Percentiles rank a stretch among this genome's conserved stretches.
phyloP scores from a whole-genome alignment of 2,113 vertebrate genomes.

The Zosterops borbonicus region DNA sequence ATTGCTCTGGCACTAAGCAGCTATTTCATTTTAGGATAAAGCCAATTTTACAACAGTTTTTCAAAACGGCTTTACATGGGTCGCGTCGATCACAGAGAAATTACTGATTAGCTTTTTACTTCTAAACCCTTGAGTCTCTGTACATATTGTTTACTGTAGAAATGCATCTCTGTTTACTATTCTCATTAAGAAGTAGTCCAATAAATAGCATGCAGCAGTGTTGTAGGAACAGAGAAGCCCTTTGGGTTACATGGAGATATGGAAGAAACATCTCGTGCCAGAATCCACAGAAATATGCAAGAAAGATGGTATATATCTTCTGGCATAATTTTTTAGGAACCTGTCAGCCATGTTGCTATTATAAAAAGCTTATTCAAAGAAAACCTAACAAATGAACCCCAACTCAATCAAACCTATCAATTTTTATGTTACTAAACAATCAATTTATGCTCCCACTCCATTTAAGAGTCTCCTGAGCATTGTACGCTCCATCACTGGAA shows the following conservation, averaged over 20 bases:
- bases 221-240: neutral
- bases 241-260: neutral
- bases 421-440: slow-evolving; percentile 1
- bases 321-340: neutral
- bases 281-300: neutral
- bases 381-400: neutral
- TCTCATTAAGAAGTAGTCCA: neutral
- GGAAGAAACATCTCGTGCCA: neutral
- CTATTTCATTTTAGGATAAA: neutral
- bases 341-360: neutral
- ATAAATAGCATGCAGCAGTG: neutral
- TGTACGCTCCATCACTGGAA: neutral
- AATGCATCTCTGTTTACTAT: neutral
- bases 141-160: neutral
- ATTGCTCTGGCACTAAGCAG: neutral
- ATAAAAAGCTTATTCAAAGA: neutral
- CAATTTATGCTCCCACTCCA: neutral
- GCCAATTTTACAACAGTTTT: neutral
- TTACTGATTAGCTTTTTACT: neutral
- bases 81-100: neutral
- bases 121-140: neutral
- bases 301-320: neutral
- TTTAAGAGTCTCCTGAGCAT: neutral
- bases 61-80: neutral
- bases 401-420: neutral